These are phyloP conservation scores for Erannis defoliaria DNA, from an alignment of 2,888 invertebrate genomes.

Conservation along the genomic window DNA sequence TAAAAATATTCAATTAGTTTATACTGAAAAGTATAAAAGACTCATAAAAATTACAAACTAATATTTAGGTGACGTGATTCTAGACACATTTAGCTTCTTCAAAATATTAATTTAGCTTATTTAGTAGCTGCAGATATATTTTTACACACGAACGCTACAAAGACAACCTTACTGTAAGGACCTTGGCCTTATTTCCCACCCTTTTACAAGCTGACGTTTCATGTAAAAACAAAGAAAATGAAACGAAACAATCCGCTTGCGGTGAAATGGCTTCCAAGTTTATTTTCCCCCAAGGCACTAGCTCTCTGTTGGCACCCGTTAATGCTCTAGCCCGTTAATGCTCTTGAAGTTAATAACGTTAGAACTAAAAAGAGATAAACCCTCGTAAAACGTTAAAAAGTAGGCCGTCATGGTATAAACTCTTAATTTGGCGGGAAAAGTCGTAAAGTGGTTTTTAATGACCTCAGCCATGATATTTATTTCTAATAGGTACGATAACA, in stretches of 20 bases:
- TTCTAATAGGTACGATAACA: too few relatives aligned
- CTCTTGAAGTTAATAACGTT: constrained; percentile 28
- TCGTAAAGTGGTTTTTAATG: constrained; percentile 24
- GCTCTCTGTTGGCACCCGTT: constrained; percentile 30
- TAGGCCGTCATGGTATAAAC: constrained; percentile 18
- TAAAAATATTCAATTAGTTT: too few relatives aligned
- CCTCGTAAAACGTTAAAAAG: constrained; percentile 25
- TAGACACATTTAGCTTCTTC: neutral
- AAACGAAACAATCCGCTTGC: constrained; percentile 43
- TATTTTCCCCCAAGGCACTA: constrained; percentile 34
- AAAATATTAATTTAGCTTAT: neutral
- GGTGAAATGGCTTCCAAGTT: constrained; percentile 49
- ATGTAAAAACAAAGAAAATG: constrained; percentile 28
- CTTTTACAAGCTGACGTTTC: constrained; percentile 23
- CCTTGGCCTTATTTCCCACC: constrained; percentile 25
- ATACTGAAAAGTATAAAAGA: too few relatives aligned
- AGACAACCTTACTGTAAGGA: constrained; percentile 15
- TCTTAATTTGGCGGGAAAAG: constrained; percentile 9
- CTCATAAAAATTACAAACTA: too few relatives aligned
- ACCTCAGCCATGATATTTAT: neutral
- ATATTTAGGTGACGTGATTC: neutral
- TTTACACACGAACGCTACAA: constrained; percentile 18
- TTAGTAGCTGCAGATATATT: neutral
- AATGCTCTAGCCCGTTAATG: constrained; percentile 29
- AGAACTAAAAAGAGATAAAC: constrained; percentile 24